Conservation (phyloP, 2,888 invertebrate species). For the Amblyjoppa fuscipennis region DNA sequence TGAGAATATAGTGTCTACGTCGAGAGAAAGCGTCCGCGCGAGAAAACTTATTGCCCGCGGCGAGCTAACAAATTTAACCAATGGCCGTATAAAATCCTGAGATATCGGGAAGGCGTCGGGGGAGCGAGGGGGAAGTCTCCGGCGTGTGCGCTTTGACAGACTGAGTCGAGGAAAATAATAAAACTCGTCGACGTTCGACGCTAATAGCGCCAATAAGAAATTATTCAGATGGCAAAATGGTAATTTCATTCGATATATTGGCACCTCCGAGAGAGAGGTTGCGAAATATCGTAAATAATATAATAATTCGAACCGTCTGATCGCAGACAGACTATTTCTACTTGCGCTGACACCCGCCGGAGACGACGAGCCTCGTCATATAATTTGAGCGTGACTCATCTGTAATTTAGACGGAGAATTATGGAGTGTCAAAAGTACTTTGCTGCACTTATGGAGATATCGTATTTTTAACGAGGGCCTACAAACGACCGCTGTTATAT, state of each 20-base stretch:
- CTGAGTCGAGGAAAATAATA: background rate
- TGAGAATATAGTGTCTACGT: constrained; percentile 4
- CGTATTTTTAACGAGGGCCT: background rate
- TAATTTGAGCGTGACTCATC: too few relatives aligned
- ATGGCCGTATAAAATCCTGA: constrained; percentile 50
- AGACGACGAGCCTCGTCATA: too few relatives aligned
- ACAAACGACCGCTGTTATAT: constrained; percentile 6
- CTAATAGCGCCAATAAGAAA: background rate
- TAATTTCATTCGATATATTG: background rate
- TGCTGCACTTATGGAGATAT: background rate
- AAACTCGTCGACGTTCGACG: background rate
- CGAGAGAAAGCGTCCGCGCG: constrained; percentile 21
- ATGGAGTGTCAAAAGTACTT: background rate
- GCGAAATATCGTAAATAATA: background rate
- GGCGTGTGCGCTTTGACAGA: background rate
- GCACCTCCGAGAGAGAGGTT: background rate
- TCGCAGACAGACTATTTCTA: constrained; percentile 13
- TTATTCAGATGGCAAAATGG: background rate
- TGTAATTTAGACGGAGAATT: too few relatives aligned
- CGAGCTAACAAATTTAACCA: constrained; percentile 61
- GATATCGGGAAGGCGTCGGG: background rate
- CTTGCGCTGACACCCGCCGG: background rate
- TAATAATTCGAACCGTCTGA: background rate
- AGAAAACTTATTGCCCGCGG: constrained; percentile 46
- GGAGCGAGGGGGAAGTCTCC: background rate